A percentile compares a stretch with the other conserved stretches of the same genome.
These are phyloP conservation scores for Beroe forskalii DNA, from an alignment of 37 sponge, comb jelly and placozoan genomes.

Conservation along the genomic window DNA sequence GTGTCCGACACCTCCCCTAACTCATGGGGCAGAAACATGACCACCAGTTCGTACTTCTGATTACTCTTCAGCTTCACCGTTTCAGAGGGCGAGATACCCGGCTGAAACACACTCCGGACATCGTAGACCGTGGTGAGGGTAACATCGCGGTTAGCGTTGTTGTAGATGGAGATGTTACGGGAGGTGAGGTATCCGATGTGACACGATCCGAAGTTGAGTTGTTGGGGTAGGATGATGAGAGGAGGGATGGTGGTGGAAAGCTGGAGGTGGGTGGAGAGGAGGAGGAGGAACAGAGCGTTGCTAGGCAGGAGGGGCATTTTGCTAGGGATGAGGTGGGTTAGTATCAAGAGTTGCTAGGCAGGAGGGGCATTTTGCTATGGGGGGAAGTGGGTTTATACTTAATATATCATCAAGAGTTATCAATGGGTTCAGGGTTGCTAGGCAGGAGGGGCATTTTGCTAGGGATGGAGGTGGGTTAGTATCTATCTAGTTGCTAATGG, in stretches of 20 bases:
- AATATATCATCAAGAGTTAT: no score
- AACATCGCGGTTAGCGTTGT: not conserved
- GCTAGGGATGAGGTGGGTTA: not conserved
- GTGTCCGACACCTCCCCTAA: conserved; percentile 7
- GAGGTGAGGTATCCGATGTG: conserved; percentile 13
- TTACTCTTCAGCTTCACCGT: not conserved
- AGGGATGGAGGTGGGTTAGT: no score
- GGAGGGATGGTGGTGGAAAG: not conserved
- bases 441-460: no score
- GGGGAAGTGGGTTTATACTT: no score
- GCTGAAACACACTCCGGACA: conserved; percentile 9
- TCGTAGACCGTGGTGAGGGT: conserved; percentile 16
- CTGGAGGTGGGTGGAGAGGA: not conserved
- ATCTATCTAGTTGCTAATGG: no score
- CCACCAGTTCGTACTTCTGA: conserved; percentile 17
- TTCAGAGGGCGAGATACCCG: not conserved
- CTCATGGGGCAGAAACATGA: conserved; percentile 31
- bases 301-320: not conserved
- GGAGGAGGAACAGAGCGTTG: not conserved
- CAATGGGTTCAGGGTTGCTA: no score
- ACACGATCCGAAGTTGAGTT: conserved; percentile 15
- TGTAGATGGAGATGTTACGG: conserved; percentile 61
- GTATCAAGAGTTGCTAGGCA: no score
- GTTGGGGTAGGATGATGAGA: conserved; percentile 12
- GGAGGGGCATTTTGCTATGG: no score